Percentiles rank a stretch among this genome's conserved stretches.
These are phyloP conservation scores for Agrochola circellaris DNA, from an alignment of 2,888 invertebrate species.

Conservation along the genomic window DNA sequence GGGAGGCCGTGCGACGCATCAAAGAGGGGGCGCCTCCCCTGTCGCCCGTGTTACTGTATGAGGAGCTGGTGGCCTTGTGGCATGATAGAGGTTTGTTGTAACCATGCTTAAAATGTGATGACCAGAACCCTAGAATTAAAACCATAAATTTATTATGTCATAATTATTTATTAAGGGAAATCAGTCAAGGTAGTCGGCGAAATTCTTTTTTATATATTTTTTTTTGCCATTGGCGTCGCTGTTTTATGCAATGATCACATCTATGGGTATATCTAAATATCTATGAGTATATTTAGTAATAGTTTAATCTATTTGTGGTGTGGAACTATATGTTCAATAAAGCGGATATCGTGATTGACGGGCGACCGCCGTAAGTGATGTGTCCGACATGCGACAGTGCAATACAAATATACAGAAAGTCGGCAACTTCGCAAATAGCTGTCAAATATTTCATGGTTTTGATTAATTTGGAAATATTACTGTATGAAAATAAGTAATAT, in stretches of 20 bases:
- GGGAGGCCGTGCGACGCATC: conserved; percentile 80
- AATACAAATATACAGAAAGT: neutral
- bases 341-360: neutral
- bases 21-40: conserved; percentile 84
- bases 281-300: neutral
- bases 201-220: no score
- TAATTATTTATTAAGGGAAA: neutral
- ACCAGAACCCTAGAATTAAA: neutral
- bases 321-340: neutral
- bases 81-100: conserved; percentile 82
- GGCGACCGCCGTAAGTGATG: neutral
- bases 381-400: neutral
- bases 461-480: no score
- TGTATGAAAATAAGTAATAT: no score
- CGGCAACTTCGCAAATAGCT: no score
- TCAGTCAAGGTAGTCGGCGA: neutral
- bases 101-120: neutral
- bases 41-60: conserved; percentile 83
- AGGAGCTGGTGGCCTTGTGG: conserved; percentile 82
- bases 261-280: no score
- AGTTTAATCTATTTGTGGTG: neutral
- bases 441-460: no score
- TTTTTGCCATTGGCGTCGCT: no score
- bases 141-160: neutral
- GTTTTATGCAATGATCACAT: neutral